Evolutionary conservation across 2,888 invertebrate species (phyloP), one percentile per base, ranked within the genome.

Genomic region (Apamea monoglypha): DNA sequence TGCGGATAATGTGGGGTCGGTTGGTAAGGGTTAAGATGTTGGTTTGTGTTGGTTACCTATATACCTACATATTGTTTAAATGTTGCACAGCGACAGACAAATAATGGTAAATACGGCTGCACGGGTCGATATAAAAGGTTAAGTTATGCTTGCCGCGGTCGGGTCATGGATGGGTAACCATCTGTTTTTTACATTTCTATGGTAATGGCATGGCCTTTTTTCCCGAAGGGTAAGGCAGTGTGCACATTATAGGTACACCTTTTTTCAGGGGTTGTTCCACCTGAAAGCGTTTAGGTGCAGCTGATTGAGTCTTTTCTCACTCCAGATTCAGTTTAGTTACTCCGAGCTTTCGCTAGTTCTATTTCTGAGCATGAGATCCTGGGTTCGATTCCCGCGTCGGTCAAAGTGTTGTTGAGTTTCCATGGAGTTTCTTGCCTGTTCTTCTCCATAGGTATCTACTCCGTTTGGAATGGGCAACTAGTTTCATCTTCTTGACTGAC

Each of bases 21-120:
- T n/a, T 61, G 61, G 50, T 16, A 69, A 84, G 84, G 85, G 84
- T 87, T 85, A 77, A 87, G 76, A 80, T 75, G 66, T 79, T 73
- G 59, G 44, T 36, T 44, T 83, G 44, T 25, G 59, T 44, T 56
- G 12, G 56, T n/a, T 40, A 50, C 25, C 40, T 47, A 32, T 29
- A 25, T 47, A 67, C 7, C 21, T 12, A 67, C 7, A 16, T 12
- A 29, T 66, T 25, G 56, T 71, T 67, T 40, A 16, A 73, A 63
- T 63, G 25, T 36, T 21, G 16, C 40, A 25, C 32, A 63, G 32
- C 4, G 32, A 36, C 21, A 36, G 1, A 18, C 5, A 10, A 18
- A n/a, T 67, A 44, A 47, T 68, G 68, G n/a, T 44, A 29, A 68
- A 29, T 29, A 44, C 53, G 6, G 25, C 10, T 10, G 25, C 10